Base-by-base conservation (phyloP, 2,113 vertebrate species). In the Mystacornis crossleyi region DNA sequence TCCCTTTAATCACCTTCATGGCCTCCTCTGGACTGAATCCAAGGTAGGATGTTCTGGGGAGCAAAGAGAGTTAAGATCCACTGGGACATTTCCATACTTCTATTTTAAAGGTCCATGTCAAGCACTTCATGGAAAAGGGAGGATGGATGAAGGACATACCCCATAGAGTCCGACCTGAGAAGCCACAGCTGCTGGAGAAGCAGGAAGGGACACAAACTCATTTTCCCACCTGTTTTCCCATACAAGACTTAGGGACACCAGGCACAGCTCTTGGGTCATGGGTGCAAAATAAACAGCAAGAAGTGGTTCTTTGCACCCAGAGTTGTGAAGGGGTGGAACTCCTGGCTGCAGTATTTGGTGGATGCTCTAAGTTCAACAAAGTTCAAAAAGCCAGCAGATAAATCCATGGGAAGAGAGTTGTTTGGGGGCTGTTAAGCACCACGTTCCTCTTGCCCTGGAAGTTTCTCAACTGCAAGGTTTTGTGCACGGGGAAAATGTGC, bases 281-380 rank as follows among this genome's bases (percentile, higher is more conserved):
- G 9, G 8, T 43, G 20, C 4, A 75, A 74, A 84, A 38, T 9
- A 34, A 64, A 58, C 2, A 86, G n/a, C 25, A 77, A 47, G 8
- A 42, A 31, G 7, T 13, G 5, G 1, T 55, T 81, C 17, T 65
- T 17, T 18, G 4, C 42, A 25, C 9, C 3, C 0, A 2, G 5
- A 5, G 6, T 3, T 43, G 34, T 29, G 40, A 70, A 54, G 24
- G 2, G 8, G 8, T 34, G 8, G 33, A 81, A 42, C 48, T 40
- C 25, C 51, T 55, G 57, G 21, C 48, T 82, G 31, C 31, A 53
- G 31, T 8, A 29, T n/a, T n/a, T 75, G 61, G 15, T 81, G 83
- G 51, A 54, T 84, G 26, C 11, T 74, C n/a, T 3, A 73, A 58
- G 24, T 28, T 53, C 2, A 2, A 14, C 0, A 9, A n/a, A 43